Evolutionary conservation across 2,888 invertebrate genomes (phyloP).

Genomic region (Ceramica pisi): DNA sequence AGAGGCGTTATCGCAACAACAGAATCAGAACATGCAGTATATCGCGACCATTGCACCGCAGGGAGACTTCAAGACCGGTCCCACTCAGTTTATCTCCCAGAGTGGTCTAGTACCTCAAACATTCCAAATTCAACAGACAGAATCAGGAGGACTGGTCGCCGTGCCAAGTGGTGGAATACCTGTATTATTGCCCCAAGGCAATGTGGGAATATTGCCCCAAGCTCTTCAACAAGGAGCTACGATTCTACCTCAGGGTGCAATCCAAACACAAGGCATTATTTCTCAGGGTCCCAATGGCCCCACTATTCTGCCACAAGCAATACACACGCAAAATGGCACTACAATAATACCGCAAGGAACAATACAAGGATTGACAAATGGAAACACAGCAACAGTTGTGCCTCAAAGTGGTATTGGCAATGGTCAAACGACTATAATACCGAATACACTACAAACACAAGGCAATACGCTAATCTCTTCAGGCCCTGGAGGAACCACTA

Average conservation of each 20-base stretch:
- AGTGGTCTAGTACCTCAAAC: slow-evolving; percentile 90
- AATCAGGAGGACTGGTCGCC: slow-evolving; percentile 91
- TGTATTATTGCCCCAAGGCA: slow-evolving; percentile 89
- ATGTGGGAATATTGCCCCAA: slow-evolving; percentile 89
- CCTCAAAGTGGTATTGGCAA: slow-evolving; percentile 88
- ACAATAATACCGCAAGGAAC: slow-evolving; percentile 92
- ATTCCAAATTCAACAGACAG: slow-evolving; percentile 91
- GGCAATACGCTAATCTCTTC: slow-evolving; percentile 89
- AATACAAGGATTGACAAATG: slow-evolving; percentile 83
- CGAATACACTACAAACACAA: slow-evolving; percentile 89
- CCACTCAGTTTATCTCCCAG: slow-evolving; percentile 90
- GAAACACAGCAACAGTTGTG: slow-evolving; percentile 85
- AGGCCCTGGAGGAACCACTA: slow-evolving; percentile 91
- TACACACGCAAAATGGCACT: slow-evolving; percentile 91
- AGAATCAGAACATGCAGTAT: slow-evolving; percentile 94
- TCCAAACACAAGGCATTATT: slow-evolving; percentile 88
- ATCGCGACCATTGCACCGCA: slow-evolving; percentile 93
- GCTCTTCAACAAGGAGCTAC: slow-evolving; percentile 89
- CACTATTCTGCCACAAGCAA: slow-evolving; percentile 91
- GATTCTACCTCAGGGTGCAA: slow-evolving; percentile 91
- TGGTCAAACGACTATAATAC: slow-evolving; percentile 88
- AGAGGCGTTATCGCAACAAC: slow-evolving; percentile 93
- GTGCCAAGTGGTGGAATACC: slow-evolving; percentile 91
- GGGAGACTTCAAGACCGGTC: slow-evolving; percentile 89
- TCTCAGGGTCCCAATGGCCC: slow-evolving; percentile 91